Conservation (phyloP, 2,888 invertebrate species). For the Auanema sp. region DNA sequence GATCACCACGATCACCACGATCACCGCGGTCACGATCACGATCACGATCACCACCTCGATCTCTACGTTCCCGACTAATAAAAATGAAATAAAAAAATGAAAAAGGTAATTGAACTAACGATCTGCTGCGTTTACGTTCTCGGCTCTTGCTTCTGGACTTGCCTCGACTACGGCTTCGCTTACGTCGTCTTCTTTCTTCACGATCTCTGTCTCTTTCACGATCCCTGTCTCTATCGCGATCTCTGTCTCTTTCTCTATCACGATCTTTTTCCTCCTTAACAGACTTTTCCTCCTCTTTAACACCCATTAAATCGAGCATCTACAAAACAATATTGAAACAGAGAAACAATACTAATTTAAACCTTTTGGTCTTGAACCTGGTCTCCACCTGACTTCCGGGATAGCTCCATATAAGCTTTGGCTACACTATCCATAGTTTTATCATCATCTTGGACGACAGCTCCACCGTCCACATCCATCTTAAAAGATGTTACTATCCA, state of each 20-base stretch:
- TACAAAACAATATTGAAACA: too few relatives aligned
- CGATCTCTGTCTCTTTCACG: constrained; percentile 23
- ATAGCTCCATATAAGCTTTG: constrained; percentile 20
- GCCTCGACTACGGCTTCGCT: constrained; percentile 23
- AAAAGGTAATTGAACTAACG: constrained; percentile 21
- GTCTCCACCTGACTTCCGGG: constrained; percentile 18
- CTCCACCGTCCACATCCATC: constrained; percentile 7
- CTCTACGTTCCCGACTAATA: background rate
- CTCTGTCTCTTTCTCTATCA: background rate
- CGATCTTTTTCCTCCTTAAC: constrained; percentile 7
- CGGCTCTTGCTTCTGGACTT: constrained; percentile 14
- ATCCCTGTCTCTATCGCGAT: constrained; percentile 7
- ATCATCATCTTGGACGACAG: constrained; percentile 8
- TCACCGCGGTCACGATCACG: constrained; percentile 39
- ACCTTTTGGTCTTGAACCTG: constrained; percentile 20
- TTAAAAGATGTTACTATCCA: background rate
- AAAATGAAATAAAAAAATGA: background rate
- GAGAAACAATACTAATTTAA: too few relatives aligned
- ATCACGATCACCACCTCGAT: constrained; percentile 26
- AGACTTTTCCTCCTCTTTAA: constrained; percentile 5
- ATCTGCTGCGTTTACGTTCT: constrained; percentile 33
- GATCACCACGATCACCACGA: constrained; percentile 15
- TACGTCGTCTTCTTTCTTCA: constrained; percentile 33
- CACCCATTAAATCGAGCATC: constrained; percentile 13
- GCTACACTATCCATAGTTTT: constrained; percentile 22